Evolutionary conservation across 2,888 invertebrate species (phyloP).

Genomic region (Pristionchus maxplancki): DNA sequence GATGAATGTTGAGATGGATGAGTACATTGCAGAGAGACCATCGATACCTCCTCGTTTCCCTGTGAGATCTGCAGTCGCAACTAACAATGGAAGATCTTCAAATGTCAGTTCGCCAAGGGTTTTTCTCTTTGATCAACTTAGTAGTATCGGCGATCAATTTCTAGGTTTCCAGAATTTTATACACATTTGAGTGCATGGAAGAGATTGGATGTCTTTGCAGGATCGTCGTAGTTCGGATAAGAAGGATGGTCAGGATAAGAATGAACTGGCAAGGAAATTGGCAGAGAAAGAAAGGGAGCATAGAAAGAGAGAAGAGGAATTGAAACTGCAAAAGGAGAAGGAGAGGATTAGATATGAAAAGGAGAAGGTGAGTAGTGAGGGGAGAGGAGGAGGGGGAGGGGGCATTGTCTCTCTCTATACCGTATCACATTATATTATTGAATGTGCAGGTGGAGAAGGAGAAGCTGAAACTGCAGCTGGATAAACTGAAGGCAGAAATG

Average conservation of each 20-base stretch:
- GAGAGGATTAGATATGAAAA: constrained; percentile 45
- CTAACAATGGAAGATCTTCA: background rate
- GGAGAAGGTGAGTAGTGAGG: constrained; percentile 49
- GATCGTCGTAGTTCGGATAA: background rate
- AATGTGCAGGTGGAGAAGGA: constrained; percentile 50
- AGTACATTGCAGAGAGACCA: constrained; percentile 18
- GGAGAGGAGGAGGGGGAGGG: too few species aligned
- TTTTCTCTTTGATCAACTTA: background rate
- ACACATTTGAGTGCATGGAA: background rate
- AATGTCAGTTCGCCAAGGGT: background rate
- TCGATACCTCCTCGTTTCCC: constrained; percentile 6
- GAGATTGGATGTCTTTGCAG: background rate
- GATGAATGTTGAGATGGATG: background rate
- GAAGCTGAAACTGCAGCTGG: constrained; percentile 43
- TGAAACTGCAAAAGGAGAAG: constrained; percentile 44
- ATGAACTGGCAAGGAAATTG: constrained; percentile 27
- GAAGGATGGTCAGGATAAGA: constrained; percentile 37
- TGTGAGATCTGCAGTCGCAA: background rate
- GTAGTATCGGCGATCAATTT: background rate
- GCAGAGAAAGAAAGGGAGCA: constrained; percentile 44
- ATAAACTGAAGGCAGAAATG: constrained; percentile 31
- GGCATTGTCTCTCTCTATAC: background rate
- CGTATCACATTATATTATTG: background rate
- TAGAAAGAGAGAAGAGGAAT: constrained; percentile 49
- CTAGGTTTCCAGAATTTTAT: background rate